These are phyloP conservation scores for Fringilla coelebs DNA, from an alignment of 2,797 vertebrate genomes.

Conservation along the genomic window DNA sequence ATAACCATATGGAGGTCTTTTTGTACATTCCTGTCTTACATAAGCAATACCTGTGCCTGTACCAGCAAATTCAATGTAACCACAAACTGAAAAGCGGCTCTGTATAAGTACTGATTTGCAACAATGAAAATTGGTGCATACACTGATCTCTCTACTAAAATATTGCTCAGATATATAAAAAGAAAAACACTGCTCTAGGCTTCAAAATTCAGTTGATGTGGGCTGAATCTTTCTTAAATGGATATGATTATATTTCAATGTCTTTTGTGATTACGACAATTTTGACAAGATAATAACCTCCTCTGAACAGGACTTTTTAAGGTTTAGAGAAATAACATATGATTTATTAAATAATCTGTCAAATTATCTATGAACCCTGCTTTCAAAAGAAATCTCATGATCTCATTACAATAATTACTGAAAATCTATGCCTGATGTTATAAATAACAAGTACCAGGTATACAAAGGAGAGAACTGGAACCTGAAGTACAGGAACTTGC, in stretches of 20 bases:
- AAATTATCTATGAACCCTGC: not conserved
- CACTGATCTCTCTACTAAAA: not conserved
- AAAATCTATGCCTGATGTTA: not conserved
- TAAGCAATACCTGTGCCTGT: not conserved
- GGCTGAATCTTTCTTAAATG: conserved; percentile 11
- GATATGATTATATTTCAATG: not conserved
- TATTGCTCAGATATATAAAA: not conserved
- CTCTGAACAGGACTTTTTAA: not conserved
- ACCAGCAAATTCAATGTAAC: not conserved
- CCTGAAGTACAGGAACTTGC: not conserved
- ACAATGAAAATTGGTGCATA: not conserved
- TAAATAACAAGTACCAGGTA: not conserved
- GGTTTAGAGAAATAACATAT: not conserved
- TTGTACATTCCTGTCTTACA: not conserved
- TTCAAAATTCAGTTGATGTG: not conserved
- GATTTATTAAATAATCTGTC: conserved; percentile 25
- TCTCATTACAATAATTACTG: conserved; percentile 34
- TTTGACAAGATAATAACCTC: conserved; percentile 14
- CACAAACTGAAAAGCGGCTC: not conserved
- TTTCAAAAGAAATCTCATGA: conserved; percentile 4
- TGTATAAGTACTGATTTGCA: not conserved
- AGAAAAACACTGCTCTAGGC: not conserved
- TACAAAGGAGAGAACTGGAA: not conserved
- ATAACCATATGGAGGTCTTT: not conserved
- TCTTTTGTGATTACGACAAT: not conserved